These are phyloP conservation scores for Anguilla rostrata DNA, from an alignment of 2,113 vertebrate genomes.

Conservation along the genomic window DNA sequence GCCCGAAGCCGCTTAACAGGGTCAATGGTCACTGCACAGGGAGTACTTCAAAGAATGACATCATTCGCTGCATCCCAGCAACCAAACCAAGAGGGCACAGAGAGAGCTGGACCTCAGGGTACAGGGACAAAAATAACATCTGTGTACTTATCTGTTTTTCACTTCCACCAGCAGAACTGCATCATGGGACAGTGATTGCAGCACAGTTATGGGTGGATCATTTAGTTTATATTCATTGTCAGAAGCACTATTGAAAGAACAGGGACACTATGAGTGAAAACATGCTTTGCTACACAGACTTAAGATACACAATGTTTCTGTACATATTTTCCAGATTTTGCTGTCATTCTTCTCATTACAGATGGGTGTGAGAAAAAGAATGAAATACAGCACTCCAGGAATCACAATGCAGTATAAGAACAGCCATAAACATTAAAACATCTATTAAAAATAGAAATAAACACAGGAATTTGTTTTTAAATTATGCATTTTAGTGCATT, in stretches of 20 bases:
- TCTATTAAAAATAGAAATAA: too few relatives aligned
- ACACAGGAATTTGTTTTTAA: too few relatives aligned
- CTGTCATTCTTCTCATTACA: too few relatives aligned
- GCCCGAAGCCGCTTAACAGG: slow-evolving; percentile 17
- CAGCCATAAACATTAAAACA: too few relatives aligned
- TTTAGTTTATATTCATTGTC: not conserved
- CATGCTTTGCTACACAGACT: not conserved
- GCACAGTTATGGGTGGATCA: not conserved
- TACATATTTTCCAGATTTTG: not conserved
- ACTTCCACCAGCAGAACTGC: not conserved
- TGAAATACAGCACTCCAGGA: too few relatives aligned
- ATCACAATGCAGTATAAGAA: too few relatives aligned
- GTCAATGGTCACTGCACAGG: slow-evolving; percentile 46
- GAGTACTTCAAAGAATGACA: slow-evolving; percentile 51
- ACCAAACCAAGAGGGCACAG: slow-evolving; percentile 46
- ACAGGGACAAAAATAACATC: slow-evolving; percentile 51
- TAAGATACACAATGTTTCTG: not conserved
- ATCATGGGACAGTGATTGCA: not conserved
- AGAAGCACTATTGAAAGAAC: not conserved
- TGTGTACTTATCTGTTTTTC: slow-evolving; percentile 32
- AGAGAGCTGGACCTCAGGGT: slow-evolving; percentile 38
- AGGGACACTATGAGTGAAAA: not conserved
- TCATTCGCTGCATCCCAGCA: slow-evolving; percentile 48
- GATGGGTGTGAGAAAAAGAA: too few relatives aligned
- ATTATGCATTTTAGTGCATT: too few relatives aligned